Evolutionary conservation across 2,797 vertebrate genomes (phyloP).

Genomic region (Parauchenoglanis punctatus): DNA sequence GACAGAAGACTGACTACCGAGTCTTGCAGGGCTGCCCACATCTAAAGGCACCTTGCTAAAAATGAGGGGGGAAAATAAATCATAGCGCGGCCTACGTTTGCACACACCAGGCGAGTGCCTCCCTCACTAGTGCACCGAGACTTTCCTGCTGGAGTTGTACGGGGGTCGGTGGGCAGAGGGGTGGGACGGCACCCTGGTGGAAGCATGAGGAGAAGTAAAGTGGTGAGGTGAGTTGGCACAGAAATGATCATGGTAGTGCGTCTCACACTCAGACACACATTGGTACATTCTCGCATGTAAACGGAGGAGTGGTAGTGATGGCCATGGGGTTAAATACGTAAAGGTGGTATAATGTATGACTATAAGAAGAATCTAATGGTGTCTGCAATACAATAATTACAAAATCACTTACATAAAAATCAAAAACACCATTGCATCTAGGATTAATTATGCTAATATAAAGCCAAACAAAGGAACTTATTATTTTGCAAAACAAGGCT

Average conservation of each 20-base stretch:
- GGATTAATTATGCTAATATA: not conserved
- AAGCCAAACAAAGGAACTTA: not conserved
- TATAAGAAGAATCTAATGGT: not conserved
- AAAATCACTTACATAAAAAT: not conserved
- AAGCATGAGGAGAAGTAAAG: conserved; percentile 72
- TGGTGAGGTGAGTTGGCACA: not conserved
- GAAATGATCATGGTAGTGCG: not conserved
- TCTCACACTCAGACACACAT: not conserved
- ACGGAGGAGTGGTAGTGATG: not conserved
- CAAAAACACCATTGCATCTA: not conserved
- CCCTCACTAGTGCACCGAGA: conserved; percentile 27
- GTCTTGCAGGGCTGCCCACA: not conserved
- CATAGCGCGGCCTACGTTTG: not conserved
- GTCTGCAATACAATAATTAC: not conserved
- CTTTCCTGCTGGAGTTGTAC: conserved; percentile 71
- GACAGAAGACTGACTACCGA: not conserved
- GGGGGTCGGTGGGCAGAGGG: conserved; percentile 64
- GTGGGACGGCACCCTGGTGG: conserved; percentile 74
- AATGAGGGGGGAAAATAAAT: not conserved
- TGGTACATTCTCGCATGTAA: not conserved
- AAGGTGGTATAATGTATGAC: not conserved
- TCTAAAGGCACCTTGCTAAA: not conserved
- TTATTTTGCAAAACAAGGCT: not conserved
- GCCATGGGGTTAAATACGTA: not conserved
- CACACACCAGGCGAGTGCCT: not conserved